These are phyloP conservation scores for Meleagris gallopavo DNA, from an alignment of 2,113 vertebrate species.

Conservation along the genomic window DNA sequence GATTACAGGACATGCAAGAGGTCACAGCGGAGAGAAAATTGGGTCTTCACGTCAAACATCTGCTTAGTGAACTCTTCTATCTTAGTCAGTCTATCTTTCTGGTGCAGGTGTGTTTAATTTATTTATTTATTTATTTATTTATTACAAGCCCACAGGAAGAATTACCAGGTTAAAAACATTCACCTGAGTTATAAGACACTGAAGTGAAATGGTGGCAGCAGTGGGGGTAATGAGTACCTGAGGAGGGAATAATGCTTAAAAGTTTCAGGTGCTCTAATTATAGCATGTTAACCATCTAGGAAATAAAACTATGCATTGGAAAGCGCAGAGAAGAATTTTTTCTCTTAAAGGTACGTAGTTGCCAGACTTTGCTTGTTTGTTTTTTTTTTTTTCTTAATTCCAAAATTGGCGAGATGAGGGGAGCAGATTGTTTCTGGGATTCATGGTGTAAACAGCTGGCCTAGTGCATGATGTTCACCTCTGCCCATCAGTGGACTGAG, in stretches of 20 bases:
- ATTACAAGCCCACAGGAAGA: not conserved
- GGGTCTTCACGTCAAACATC: not conserved
- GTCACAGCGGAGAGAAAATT: not conserved
- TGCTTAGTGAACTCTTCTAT: not conserved
- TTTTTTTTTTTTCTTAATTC: not conserved
- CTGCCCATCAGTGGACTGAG: rapidly evolving
- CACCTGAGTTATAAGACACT: not conserved
- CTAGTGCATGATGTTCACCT: not conserved
- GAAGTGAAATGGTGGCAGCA: not conserved
- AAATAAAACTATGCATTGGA: not conserved
- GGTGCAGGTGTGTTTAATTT: not conserved
- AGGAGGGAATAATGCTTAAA: not conserved
- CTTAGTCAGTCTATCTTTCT: not conserved
- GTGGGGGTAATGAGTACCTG: rapidly evolving
- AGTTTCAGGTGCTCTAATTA: not conserved
- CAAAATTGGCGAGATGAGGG: rapidly evolving
- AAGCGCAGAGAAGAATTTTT: not conserved
- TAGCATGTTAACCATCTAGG: not conserved
- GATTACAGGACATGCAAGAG: not conserved
- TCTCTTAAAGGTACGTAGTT: not conserved
- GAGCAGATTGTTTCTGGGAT: not conserved
- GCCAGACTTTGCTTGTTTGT: no score
- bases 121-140: not conserved
- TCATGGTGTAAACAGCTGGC: not conserved
- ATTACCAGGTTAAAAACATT: not conserved